Base-by-base conservation (phyloP, 1,140 invertebrate genomes). In the Oncopodura yosiiana region DNA sequence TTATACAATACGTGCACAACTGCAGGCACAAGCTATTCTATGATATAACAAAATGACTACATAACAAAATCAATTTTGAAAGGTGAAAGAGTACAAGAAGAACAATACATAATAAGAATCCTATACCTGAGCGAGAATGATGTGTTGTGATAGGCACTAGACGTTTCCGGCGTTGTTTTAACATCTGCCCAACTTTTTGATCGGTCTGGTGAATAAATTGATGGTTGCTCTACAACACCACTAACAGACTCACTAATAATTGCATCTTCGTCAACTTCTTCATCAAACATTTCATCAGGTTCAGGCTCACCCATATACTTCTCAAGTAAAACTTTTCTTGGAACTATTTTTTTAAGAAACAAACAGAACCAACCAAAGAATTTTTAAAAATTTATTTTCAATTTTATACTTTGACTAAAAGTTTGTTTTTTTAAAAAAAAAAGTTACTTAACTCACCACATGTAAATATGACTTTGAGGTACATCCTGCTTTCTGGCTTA, bases 381-480 rank as follows among this genome's bases (percentile, higher is more conserved):
- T 21, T 30, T 52, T 14, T 1, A 30, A 11, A 27, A 43, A 24
- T 23, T 24, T 21, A 37, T 24, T 23, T n/a, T 9, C 30, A 42
- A 27, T 27, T n/a, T 42, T 16, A 9, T 43, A 12, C 3, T 27
- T 4, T n/a, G 3, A 21, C 8, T 16, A 43, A 44, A 34, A 4
- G 19, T 49, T 11, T 54, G 16, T 2, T 6, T 30, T 27, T 38
- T 16, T 29, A n/a, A 36, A 45, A 16, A 50, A 34, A 37, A 21
- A 3, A 19, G 14, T 38, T 23, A 12, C 14, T 18, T 49, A 41
- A 81, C 86, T 85, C 74, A 94, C 90, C 88, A 72, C 89, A 94
- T 26, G 87, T 89, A 71, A 91, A 92, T 60, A 89, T 83, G 56
- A 91, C 84, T 74, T 86, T 88, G 59, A 94, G 78, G 72, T 93